These are phyloP conservation scores for Jordanella pulchra DNA, from an alignment of 2,797 vertebrate species.

Conservation along the genomic window DNA sequence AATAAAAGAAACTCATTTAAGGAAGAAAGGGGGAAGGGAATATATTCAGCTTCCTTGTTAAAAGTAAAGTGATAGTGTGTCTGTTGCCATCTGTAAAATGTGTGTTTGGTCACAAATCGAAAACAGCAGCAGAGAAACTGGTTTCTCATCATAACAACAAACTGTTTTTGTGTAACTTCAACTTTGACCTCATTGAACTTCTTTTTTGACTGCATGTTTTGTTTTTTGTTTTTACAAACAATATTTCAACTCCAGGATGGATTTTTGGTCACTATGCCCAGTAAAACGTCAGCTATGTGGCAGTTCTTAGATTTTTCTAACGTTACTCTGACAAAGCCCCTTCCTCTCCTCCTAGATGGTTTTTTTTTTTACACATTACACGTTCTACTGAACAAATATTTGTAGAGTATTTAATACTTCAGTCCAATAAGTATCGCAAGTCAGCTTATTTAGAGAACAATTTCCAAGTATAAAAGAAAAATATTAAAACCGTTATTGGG, in stretches of 20 bases:
- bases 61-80: neutral
- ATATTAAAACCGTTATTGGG: neutral
- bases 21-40: neutral
- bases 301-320: neutral
- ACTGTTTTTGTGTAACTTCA: neutral
- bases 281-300: neutral
- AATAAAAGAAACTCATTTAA: neutral
- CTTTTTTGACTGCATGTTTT: neutral
- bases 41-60: neutral
- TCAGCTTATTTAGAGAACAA: no score
- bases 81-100: neutral
- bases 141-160: conserved; percentile 1
- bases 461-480: neutral
- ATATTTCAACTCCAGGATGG: neutral
- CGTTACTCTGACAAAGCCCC: neutral
- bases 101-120: conserved; percentile 6
- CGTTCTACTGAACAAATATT: no score
- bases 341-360: no score
- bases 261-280: neutral
- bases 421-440: no score
- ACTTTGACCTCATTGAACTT: conserved; percentile 7
- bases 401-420: no score
- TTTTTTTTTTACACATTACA: no score
- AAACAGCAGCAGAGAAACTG: neutral
- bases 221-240: no score